These are phyloP conservation scores for Ecdyonurus torrentis DNA, from an alignment of 2,888 invertebrate genomes.

Conservation along the genomic window DNA sequence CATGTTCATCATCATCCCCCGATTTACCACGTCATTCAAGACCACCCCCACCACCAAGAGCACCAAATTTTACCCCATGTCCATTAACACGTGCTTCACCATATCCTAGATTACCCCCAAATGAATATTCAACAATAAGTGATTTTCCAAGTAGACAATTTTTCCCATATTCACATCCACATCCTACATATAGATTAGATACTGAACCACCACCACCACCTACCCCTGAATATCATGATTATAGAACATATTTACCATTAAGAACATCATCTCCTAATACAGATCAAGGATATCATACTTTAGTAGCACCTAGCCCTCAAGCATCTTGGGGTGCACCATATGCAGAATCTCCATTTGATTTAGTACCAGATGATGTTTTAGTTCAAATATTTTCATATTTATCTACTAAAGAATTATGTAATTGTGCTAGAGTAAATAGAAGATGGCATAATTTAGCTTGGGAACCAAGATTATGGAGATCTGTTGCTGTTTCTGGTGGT, in stretches of 20 bases:
- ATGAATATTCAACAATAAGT: not conserved
- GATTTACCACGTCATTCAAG: not conserved
- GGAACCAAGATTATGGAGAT: constrained; percentile 59
- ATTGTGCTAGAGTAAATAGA: constrained; percentile 56
- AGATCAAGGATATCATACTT: constrained; percentile 68
- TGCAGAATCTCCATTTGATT: constrained; percentile 32
- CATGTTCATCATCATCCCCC: not conserved
- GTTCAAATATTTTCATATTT: constrained; percentile 53
- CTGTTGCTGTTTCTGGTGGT: constrained; percentile 24
- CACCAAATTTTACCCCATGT: not conserved
- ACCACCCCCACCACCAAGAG: not conserved
- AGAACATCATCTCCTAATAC: constrained; percentile 41
- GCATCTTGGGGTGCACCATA: constrained; percentile 17
- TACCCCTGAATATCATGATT: not conserved
- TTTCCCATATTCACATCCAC: not conserved
- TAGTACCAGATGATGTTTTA: constrained; percentile 47
- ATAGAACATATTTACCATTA: not conserved
- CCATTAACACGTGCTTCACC: not conserved
- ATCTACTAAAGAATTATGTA: constrained; percentile 51
- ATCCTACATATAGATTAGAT: not conserved
- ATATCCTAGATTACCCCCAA: not conserved
- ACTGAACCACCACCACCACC: not conserved
- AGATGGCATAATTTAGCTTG: constrained; percentile 61
- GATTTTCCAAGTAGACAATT: constrained; percentile 3
- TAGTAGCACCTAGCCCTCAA: constrained; percentile 42